Evolutionary conservation across 2,888 invertebrate species (phyloP).

Genomic region (Rhingia campestris): DNA sequence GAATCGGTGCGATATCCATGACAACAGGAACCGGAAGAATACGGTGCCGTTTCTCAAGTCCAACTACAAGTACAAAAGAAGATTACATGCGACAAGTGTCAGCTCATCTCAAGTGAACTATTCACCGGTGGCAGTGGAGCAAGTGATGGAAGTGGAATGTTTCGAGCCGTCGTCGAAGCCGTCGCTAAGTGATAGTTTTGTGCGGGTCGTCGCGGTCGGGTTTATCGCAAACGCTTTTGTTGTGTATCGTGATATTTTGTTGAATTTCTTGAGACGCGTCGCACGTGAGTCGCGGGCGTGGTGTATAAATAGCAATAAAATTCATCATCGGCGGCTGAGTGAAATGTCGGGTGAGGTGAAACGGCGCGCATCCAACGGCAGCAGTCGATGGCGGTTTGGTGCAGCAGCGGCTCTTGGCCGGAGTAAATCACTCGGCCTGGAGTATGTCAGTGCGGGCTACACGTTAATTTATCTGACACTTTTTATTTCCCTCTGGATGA

Average conservation of each 20-base stretch:
- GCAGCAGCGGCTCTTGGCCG: conserved; percentile 28
- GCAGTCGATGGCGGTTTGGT: conserved; percentile 31
- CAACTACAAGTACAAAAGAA: conserved; percentile 82
- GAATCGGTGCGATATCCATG: conserved; percentile 60
- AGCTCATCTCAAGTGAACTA: conserved; percentile 30
- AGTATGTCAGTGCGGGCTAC: conserved; percentile 70
- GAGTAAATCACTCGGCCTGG: conserved; percentile 50
- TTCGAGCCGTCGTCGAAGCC: conserved; percentile 38
- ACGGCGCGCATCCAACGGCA: conserved; percentile 27
- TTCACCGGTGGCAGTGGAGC: conserved; percentile 41
- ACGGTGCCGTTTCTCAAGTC: conserved; percentile 80
- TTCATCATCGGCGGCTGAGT: conserved; percentile 40
- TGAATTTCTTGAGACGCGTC: conserved; percentile 55
- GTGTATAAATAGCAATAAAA: conserved; percentile 70
- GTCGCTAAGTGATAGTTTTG: conserved; percentile 65
- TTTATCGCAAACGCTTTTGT: conserved; percentile 62
- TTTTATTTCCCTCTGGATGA: conserved; percentile 80
- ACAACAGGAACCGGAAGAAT: conserved; percentile 65
- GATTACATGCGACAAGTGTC: conserved; percentile 74
- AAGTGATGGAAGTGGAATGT: conserved; percentile 57
- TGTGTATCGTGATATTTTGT: conserved; percentile 71
- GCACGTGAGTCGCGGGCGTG: conserved; percentile 64
- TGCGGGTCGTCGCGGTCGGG: conserved; percentile 55
- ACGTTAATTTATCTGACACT: conserved; percentile 79
- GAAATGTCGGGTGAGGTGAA: conserved; percentile 61